These are phyloP conservation scores for Noturus placidus DNA, from an alignment of 2,113 vertebrate genomes.

Conservation along the genomic window DNA sequence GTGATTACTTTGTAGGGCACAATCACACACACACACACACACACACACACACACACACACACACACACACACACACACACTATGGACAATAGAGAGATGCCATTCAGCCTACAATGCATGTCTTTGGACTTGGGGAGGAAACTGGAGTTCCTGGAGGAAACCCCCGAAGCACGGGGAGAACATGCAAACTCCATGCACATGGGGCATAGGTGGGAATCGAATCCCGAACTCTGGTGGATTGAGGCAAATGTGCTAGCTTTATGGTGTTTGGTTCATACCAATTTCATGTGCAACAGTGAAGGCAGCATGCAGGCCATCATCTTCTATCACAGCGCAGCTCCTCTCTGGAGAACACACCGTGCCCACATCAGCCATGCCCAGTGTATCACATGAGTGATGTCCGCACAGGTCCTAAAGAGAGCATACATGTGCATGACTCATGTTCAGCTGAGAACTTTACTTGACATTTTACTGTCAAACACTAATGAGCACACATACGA, in stretches of 20 bases:
- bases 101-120: no score
- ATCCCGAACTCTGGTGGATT: no score
- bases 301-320: constrained; percentile 95
- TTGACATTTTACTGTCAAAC: not conserved
- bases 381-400: constrained; percentile 97
- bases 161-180: no score
- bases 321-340: constrained; percentile 98
- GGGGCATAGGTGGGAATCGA: no score
- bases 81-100: no score
- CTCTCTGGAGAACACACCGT: constrained; percentile 96
- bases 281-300: constrained; percentile 98
- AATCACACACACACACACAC: no score
- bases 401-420: constrained; percentile 91
- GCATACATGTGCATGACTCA: constrained; percentile 19
- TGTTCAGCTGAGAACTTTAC: not conserved
- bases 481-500: not conserved
- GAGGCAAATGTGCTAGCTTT: not conserved
- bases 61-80: no score
- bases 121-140: no score
- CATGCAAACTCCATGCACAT: no score
- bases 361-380: constrained; percentile 98
- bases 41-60: no score
- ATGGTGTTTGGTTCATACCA: constrained; percentile 67
- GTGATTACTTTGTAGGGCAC: no score
- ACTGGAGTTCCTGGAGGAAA: no score